phyloP scores from a whole-genome alignment of 2,888 invertebrate species.

The Polymixis flavicincta region DNA sequence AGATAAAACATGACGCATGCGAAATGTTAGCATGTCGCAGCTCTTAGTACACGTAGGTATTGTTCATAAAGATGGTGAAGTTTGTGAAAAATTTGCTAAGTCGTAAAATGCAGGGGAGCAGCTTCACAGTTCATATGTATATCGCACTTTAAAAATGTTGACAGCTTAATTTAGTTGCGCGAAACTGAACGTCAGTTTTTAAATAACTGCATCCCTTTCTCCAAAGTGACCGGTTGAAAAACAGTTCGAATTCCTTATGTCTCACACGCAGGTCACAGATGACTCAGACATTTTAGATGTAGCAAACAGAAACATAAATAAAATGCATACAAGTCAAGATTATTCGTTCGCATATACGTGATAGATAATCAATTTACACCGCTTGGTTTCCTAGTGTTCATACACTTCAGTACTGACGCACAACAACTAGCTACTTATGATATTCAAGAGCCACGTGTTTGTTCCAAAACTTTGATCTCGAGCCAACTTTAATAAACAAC shows the following conservation, averaged over 20 bases:
- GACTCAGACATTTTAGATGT: constrained; percentile 61
- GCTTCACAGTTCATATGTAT: background rate
- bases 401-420: constrained; percentile 59
- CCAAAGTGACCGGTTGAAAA: constrained; percentile 60
- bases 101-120: background rate
- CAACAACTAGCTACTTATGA: constrained; percentile 42
- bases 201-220: constrained; percentile 58
- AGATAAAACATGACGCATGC: constrained; percentile 38
- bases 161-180: constrained; percentile 38
- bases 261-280: constrained; percentile 51
- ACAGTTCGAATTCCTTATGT: constrained; percentile 52
- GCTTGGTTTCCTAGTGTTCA: constrained; percentile 47
- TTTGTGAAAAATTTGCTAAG: background rate
- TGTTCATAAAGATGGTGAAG: background rate
- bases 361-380: constrained; percentile 53
- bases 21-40: constrained; percentile 24
- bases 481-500: constrained; percentile 66
- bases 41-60: background rate
- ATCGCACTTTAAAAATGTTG: constrained; percentile 19
- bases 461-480: constrained; percentile 68
- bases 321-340: constrained; percentile 33
- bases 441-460: constrained; percentile 69
- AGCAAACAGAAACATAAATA: constrained; percentile 32
- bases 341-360: constrained; percentile 42
- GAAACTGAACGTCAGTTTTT: constrained; percentile 24